Percentiles rank a stretch among this genome's conserved stretches.
Conservation (phyloP, 2,888 invertebrate genomes). For the Rhaphigaster nebulosa region DNA sequence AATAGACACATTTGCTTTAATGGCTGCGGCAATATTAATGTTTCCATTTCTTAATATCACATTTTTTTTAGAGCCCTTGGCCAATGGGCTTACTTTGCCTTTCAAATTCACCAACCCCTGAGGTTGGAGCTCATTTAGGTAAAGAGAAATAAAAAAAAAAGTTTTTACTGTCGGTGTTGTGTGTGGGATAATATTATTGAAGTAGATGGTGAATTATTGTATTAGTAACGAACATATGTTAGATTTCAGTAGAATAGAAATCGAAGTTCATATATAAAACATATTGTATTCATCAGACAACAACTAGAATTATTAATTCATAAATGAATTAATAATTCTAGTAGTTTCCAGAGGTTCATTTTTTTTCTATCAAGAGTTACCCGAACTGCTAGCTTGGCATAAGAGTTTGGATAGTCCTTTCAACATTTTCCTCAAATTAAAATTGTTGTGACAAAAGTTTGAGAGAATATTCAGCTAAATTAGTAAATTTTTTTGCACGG, state of each 20-base stretch:
- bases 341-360: too few relatives aligned
- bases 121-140: background rate
- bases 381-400: too few relatives aligned
- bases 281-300: too few relatives aligned
- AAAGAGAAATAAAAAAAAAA: background rate
- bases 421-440: too few relatives aligned
- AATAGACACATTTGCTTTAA: slow-evolving; percentile 33
- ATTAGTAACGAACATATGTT: background rate
- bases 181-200: background rate
- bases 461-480: too few relatives aligned
- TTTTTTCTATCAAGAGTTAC: too few relatives aligned
- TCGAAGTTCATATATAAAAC: background rate
- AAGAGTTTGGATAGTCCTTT: too few relatives aligned
- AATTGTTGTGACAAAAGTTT: too few relatives aligned
- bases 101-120: background rate
- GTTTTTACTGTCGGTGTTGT: background rate
- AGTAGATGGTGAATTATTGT: background rate
- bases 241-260: background rate
- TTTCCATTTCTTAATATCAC: slow-evolving; percentile 18
- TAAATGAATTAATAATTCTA: too few relatives aligned
- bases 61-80: slow-evolving; percentile 1
- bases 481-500: too few relatives aligned
- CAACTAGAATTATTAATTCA: too few relatives aligned
- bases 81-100: slow-evolving; percentile 1
- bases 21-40: slow-evolving; percentile 25